Conservation (phyloP, 2,113 vertebrate genomes). For the Sula dactylatra region DNA sequence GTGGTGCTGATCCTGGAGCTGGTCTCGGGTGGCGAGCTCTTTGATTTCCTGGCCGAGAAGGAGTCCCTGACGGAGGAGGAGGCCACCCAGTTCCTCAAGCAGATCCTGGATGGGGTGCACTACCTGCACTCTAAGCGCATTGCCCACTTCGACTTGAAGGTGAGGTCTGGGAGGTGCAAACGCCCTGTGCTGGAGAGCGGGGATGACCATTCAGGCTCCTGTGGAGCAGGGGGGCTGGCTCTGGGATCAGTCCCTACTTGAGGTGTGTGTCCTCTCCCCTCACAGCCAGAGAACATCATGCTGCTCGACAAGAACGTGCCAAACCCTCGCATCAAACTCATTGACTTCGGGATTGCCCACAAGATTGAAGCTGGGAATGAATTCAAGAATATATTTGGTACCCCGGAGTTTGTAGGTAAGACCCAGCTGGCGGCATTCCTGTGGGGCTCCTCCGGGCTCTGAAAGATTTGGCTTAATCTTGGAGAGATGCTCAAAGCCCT, state of each 20-base stretch:
- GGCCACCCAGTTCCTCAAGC: slow-evolving; percentile 96
- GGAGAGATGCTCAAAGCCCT: neutral
- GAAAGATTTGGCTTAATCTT: neutral
- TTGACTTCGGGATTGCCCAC: slow-evolving; percentile 96
- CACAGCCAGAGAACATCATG: slow-evolving; percentile 96
- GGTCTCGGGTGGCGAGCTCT: slow-evolving; percentile 93
- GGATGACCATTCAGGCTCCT: neutral
- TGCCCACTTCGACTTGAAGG: slow-evolving; percentile 97
- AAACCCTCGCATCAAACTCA: slow-evolving; percentile 94
- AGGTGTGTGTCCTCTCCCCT: fast-evolving
- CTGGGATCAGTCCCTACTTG: neutral
- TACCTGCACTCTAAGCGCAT: slow-evolving; percentile 95
- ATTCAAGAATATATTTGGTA: slow-evolving; percentile 98
- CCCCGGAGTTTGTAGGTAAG: slow-evolving; percentile 95
- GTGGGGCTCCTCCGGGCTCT: neutral
- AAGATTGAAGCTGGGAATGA: slow-evolving; percentile 95
- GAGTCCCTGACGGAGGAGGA: slow-evolving; percentile 95
- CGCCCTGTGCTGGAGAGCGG: fast-evolving
- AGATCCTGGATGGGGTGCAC: slow-evolving; percentile 94
- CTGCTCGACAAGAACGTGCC: slow-evolving; percentile 92
- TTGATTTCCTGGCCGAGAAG: slow-evolving; percentile 96
- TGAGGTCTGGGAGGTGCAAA: slow-evolving; percentile 39
- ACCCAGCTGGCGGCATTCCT: fast-evolving
- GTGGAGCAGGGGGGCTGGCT: neutral
- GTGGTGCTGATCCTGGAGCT: slow-evolving; percentile 98